Conservation (phyloP, 2,797 vertebrate species). For the Pelochelys cantorii region DNA sequence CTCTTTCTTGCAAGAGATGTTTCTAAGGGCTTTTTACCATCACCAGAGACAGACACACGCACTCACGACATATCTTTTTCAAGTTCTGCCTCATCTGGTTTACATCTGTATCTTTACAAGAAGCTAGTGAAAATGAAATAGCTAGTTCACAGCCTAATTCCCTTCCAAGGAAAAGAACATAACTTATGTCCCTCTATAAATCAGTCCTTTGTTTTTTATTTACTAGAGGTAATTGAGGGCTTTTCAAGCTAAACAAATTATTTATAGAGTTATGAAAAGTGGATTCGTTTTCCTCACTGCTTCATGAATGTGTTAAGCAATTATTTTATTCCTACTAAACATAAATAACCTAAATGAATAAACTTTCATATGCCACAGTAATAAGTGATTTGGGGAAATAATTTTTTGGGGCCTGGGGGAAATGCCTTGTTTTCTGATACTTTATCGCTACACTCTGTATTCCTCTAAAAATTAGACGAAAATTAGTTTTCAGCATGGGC, state of each 20-base stretch:
- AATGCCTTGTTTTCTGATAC: conserved; percentile 56
- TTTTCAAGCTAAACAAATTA: conserved; percentile 67
- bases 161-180: conserved; percentile 6
- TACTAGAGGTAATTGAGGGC: conserved; percentile 68
- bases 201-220: conserved; percentile 64
- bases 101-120: not conserved
- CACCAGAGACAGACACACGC: not conserved
- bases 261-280: conserved; percentile 71
- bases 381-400: conserved; percentile 52
- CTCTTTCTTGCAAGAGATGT: not conserved
- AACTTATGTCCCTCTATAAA: conserved; percentile 46
- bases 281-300: conserved; percentile 59
- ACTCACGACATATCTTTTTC: not conserved
- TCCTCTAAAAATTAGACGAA: not conserved
- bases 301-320: conserved; percentile 56
- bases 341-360: conserved; percentile 66
- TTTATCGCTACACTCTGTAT: conserved; percentile 37
- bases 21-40: not conserved
- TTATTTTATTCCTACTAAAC: conserved; percentile 63
- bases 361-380: conserved; percentile 47
- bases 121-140: conserved; percentile 37
- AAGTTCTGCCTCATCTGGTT: conserved; percentile 35
- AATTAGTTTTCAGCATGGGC: not conserved
- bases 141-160: conserved; percentile 46
- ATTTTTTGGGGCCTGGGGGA: conserved; percentile 51